Evolutionary conservation across 2,113 vertebrate species (phyloP).

Genomic region (Rhegmatorhina hoffmannsi): DNA sequence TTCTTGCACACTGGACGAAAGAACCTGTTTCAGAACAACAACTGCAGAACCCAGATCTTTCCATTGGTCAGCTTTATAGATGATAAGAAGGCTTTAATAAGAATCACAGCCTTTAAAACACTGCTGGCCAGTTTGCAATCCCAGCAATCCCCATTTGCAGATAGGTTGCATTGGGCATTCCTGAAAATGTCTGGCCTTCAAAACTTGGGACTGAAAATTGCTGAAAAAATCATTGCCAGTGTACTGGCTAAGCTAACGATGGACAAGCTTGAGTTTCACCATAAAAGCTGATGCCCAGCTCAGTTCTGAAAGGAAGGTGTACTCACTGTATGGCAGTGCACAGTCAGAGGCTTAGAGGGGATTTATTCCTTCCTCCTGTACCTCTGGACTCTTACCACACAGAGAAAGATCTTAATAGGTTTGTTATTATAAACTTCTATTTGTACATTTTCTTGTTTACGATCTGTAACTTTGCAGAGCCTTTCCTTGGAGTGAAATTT

Average conservation of each 20-base stretch:
- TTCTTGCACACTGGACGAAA: background rate
- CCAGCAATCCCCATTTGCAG: background rate
- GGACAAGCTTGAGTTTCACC: background rate
- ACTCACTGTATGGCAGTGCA: background rate
- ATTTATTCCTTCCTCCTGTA: constrained; percentile 4
- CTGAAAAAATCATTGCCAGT: background rate
- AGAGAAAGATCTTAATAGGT: background rate
- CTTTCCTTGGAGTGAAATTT: constrained; percentile 31
- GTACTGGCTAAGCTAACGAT: background rate
- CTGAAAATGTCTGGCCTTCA: background rate
- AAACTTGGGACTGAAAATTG: background rate
- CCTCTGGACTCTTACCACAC: background rate
- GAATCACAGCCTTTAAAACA: background rate
- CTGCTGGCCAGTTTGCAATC: background rate
- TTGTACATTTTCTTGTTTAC: background rate
- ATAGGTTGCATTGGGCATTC: background rate
- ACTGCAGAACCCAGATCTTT: background rate
- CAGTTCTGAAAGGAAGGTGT: constrained; percentile 1
- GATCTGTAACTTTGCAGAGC: background rate
- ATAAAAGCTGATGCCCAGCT: background rate
- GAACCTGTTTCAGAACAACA: background rate
- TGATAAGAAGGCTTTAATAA: background rate
- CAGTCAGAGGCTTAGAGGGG: background rate
- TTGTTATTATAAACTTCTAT: background rate
- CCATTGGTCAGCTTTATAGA: background rate